Conservation (phyloP, 2,113 vertebrate genomes). For the Tonatia bakeri region DNA sequence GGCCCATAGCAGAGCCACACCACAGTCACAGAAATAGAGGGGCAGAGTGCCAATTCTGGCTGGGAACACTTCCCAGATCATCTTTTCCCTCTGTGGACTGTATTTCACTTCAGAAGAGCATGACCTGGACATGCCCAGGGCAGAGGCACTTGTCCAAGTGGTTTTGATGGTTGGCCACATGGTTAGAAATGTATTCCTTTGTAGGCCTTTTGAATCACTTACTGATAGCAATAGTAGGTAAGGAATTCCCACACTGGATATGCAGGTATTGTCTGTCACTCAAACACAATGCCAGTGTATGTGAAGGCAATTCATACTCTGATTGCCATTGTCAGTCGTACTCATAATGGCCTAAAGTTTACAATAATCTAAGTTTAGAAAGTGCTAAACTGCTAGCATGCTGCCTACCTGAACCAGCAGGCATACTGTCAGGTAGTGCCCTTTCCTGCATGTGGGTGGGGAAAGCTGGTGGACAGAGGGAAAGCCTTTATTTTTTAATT, state of each 20-base stretch:
- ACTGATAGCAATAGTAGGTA: constrained; percentile 19
- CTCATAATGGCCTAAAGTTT: neutral
- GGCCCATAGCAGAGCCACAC: neutral
- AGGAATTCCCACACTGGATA: constrained; percentile 29
- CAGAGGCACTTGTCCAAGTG: constrained; percentile 6
- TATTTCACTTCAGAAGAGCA: constrained; percentile 24
- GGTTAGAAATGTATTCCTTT: constrained; percentile 1
- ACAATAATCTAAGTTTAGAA: neutral
- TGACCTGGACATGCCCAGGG: neutral
- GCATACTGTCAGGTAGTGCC: too few relatives aligned
- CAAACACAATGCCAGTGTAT: neutral
- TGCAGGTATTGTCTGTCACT: neutral
- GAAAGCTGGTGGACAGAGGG: neutral
- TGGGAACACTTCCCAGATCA: neutral
- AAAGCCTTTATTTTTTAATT: neutral
- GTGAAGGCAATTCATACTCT: neutral
- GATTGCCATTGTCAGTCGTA: neutral
- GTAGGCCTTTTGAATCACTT: constrained; percentile 28
- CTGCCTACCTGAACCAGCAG: neutral
- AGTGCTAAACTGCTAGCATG: neutral
- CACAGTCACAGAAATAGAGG: neutral
- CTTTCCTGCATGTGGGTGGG: neutral
- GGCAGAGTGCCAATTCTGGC: neutral
- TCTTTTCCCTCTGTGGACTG: neutral
- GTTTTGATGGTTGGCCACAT: neutral